Evolutionary conservation across 2,888 invertebrate genomes (phyloP).

Genomic region (Diogma glabrata): DNA sequence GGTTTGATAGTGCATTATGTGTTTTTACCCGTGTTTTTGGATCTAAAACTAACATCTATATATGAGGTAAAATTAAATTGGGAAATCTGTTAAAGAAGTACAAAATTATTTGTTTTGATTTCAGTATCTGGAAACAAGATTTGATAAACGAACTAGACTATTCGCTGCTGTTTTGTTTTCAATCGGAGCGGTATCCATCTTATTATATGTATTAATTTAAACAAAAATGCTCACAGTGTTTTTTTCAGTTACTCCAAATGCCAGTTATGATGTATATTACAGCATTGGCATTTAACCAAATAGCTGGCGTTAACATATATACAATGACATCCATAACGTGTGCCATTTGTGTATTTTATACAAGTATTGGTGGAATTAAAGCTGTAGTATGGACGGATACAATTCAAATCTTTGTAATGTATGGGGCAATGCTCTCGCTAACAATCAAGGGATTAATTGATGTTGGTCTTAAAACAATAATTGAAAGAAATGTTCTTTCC

Average conservation of each 20-base stretch:
- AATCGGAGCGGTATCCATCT: too few species aligned
- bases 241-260: too few species aligned
- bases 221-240: too few species aligned
- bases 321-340: slow-evolving; percentile 73
- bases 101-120: too few species aligned
- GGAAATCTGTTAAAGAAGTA: too few species aligned
- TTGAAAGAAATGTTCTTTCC: slow-evolving; percentile 53
- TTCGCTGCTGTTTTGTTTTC: slow-evolving; percentile 49
- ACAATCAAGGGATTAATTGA: slow-evolving; percentile 62
- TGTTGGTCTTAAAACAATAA: slow-evolving; percentile 51
- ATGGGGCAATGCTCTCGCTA: slow-evolving; percentile 59
- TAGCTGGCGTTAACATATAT: slow-evolving; percentile 61
- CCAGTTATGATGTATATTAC: slow-evolving; percentile 55
- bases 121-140: slow-evolving; percentile 36
- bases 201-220: too few species aligned
- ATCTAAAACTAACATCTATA: slow-evolving; percentile 57
- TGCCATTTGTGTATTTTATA: slow-evolving; percentile 73
- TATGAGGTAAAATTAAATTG: too few species aligned
- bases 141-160: slow-evolving; percentile 27
- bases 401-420: slow-evolving; percentile 44
- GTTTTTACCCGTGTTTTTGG: slow-evolving; percentile 59
- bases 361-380: slow-evolving; percentile 30
- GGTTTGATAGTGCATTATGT: slow-evolving; percentile 47
- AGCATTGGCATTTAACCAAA: slow-evolving; percentile 31
- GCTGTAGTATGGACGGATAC: slow-evolving; percentile 3